Conservation (phyloP, 2,797 vertebrate genomes). For the Graptemys geographica region DNA sequence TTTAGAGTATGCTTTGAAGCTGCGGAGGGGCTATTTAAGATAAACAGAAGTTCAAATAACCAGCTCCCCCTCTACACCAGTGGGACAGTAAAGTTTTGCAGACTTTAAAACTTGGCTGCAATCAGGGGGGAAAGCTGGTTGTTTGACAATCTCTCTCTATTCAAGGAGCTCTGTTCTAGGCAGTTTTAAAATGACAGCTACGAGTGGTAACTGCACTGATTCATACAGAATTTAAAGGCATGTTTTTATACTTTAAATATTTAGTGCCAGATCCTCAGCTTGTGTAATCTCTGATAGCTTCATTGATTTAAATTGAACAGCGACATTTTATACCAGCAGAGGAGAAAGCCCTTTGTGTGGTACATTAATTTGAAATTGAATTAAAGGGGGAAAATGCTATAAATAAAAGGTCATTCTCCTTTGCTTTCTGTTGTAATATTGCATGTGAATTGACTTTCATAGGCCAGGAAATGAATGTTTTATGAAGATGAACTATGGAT, state of each 20-base stretch:
- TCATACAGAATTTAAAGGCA: not conserved
- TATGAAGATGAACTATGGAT: not conserved
- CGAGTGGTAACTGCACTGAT: not conserved
- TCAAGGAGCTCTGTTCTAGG: not conserved
- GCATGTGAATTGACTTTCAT: not conserved
- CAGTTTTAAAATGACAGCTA: not conserved
- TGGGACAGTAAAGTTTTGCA: not conserved
- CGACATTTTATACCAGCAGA: not conserved
- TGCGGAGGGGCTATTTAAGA: not conserved
- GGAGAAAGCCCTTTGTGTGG: not conserved
- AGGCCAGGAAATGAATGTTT: not conserved
- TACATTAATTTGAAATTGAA: not conserved
- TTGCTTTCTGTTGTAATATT: not conserved
- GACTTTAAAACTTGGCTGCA: not conserved
- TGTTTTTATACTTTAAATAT: slow-evolving; percentile 1
- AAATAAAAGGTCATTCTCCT: not conserved
- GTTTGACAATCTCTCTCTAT: slow-evolving; percentile 7
- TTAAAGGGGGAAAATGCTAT: not conserved
- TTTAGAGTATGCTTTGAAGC: not conserved
- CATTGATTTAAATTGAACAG: not conserved
- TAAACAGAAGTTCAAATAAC: not conserved
- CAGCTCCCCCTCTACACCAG: not conserved
- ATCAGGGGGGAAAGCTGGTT: not conserved
- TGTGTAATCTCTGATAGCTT: not conserved
- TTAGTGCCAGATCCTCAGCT: not conserved